Base-by-base conservation (phyloP, 2,797 vertebrate genomes). In the Melanotaenia boesemani region DNA sequence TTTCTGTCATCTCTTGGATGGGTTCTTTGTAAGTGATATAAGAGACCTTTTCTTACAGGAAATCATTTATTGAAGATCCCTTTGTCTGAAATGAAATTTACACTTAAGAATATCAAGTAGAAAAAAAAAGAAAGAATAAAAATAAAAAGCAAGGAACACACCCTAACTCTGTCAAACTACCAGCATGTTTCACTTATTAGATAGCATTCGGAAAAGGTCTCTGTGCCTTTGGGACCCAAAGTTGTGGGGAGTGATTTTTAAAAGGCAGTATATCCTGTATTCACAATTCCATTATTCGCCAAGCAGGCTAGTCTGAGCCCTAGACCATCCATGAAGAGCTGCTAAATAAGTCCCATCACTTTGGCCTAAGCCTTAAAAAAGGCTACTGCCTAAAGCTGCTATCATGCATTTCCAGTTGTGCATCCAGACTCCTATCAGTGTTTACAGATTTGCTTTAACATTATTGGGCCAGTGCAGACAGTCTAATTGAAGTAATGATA, bases 401-500 rank as follows among this genome's bases (percentile, higher is more conserved):
- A 95, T 95, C 95, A 95, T 89, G 93, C 90, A 93, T 92, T 95
- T 95, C 93, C 95, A 94, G 95, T 91, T 88, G 91, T 90, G 92
- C 92, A 93, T 84, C 91, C 90, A 92, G 84, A 92, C 89, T 88
- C 92, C 5, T 93, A 96, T 96, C 95, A 93, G 89, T 95, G 95
- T 96, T 96, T 95, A 95, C 94, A 95, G 94, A 95, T 93, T 94
- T 91, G 88, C 95, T 93, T 85, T 82, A 95, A 94, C 91, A 90
- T 69, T 92, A 93, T 93, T 95, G 95, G 93, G 94, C 86, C 86
- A 83, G 91, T 90, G 88, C 89, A 83, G 84, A 77, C 92, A 10
- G 82, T 91, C 92, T 95, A 96, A 96, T 95, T 96, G 94, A 92
- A 90, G 71, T 95, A 94, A 95, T 95, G 94, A 93, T 95, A 95